A percentile compares a stretch with the other conserved stretches of the same genome.
These are phyloP conservation scores for Limnephilus lunatus DNA, from an alignment of 2,888 invertebrate genomes.

Conservation along the genomic window DNA sequence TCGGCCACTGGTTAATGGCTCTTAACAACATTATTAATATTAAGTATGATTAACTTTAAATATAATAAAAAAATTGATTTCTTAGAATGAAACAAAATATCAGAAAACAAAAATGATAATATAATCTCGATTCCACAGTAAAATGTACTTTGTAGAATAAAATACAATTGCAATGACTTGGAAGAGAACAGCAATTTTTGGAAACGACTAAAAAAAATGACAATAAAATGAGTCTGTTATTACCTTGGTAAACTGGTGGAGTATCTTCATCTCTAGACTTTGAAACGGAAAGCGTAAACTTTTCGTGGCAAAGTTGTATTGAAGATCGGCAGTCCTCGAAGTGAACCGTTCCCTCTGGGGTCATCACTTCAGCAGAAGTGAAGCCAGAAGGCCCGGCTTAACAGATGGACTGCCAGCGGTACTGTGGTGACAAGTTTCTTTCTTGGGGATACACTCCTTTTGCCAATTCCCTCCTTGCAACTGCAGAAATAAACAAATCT, in stretches of 20 bases:
- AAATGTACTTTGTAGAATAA: too few relatives aligned
- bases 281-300: constrained; percentile 34
- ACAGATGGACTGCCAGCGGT: constrained; percentile 16
- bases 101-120: too few relatives aligned
- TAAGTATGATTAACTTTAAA: too few relatives aligned
- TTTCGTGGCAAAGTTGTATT: constrained; percentile 44
- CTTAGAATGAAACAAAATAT: too few relatives aligned
- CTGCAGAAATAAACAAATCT: not conserved
- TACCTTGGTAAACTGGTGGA: constrained; percentile 10
- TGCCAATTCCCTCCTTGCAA: not conserved
- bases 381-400: constrained; percentile 33
- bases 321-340: constrained; percentile 20
- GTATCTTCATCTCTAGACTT: not conserved
- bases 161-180: too few relatives aligned
- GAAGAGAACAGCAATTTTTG: too few relatives aligned
- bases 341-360: not conserved
- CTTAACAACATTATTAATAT: too few relatives aligned
- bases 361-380: constrained; percentile 52
- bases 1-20: too few relatives aligned
- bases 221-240: too few relatives aligned
- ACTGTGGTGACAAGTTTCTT: not conserved
- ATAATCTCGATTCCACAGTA: too few relatives aligned
- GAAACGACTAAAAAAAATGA: not conserved
- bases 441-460: not conserved
- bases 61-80: too few relatives aligned